These are phyloP conservation scores for Scaptodrosophila latifasciaeformis DNA, from an alignment of 2,888 invertebrate species.

Conservation along the genomic window DNA sequence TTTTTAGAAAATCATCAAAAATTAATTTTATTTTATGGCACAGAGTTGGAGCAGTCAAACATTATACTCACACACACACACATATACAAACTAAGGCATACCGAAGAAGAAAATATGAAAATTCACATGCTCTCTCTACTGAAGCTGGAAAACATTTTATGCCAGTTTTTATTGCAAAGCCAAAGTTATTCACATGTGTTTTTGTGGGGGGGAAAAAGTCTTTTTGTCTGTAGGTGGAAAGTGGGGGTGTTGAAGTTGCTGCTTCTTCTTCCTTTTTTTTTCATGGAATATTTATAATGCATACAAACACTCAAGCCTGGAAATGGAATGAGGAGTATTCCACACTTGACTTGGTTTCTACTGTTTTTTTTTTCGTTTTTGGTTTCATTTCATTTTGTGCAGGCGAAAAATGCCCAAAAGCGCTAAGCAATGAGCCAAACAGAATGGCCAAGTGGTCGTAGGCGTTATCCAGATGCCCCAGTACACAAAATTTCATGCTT, in stretches of 20 bases:
- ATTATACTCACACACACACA: conserved; percentile 21
- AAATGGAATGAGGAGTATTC: conserved; percentile 27
- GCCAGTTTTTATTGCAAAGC: conserved; percentile 43
- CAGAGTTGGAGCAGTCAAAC: conserved; percentile 14
- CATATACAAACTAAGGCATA: conserved; percentile 6
- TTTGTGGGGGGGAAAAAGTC: too few relatives aligned
- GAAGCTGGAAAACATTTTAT: conserved; percentile 24
- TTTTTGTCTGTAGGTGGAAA: conserved; percentile 5
- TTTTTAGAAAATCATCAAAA: conserved; percentile 69
- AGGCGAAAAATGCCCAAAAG: conserved; percentile 41
- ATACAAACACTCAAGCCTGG: conserved; percentile 50
- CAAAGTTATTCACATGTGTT: not conserved
- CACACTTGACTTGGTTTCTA: conserved; percentile 61
- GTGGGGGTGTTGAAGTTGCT: not conserved
- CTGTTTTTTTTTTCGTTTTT: conserved; percentile 37
- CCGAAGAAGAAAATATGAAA: conserved; percentile 41
- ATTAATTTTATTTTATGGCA: conserved; percentile 65
- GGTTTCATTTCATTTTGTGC: conserved; percentile 8
- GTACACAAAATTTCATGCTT: too few relatives aligned
- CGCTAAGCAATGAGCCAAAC: conserved; percentile 30
- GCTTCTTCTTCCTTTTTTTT: conserved; percentile 11
- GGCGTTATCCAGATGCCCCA: conserved; percentile 38
- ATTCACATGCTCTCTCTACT: conserved; percentile 13
- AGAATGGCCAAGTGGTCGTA: conserved; percentile 38
- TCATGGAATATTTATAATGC: conserved; percentile 62